phyloP scores from a whole-genome alignment of 2,113 vertebrate species.

The Eleginops maclovinus region DNA sequence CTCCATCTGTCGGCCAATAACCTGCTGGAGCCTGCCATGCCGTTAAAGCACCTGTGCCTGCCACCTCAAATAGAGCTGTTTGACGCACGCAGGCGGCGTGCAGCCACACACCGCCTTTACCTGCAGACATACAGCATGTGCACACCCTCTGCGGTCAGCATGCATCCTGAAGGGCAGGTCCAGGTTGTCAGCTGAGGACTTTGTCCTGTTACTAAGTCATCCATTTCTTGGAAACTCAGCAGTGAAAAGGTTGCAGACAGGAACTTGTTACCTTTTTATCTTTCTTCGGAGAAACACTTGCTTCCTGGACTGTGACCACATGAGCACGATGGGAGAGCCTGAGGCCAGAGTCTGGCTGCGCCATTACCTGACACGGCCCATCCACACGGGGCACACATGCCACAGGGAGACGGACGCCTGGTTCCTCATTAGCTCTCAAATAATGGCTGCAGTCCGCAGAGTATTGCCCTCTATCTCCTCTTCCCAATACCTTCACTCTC shows the following conservation, averaged over 20 bases:
- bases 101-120: conserved; percentile 45
- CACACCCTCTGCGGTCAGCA: neutral
- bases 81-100: conserved; percentile 64
- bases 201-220: conserved; percentile 36
- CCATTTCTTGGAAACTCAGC: conserved; percentile 31
- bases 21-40: conserved; percentile 78
- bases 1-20: conserved; percentile 85
- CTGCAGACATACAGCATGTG: conserved; percentile 14
- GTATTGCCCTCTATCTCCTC: conserved; percentile 30
- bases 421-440: conserved; percentile 63
- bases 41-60: conserved; percentile 82
- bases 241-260: conserved; percentile 32
- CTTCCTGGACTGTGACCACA: conserved; percentile 62
- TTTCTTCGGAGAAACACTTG: conserved; percentile 34
- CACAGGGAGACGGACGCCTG: conserved; percentile 52
- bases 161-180: conserved; percentile 31
- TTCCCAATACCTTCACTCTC: conserved; percentile 3
- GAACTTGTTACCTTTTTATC: conserved; percentile 35
- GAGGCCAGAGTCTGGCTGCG: conserved; percentile 51
- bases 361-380: conserved; percentile 63
- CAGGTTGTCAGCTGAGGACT: conserved; percentile 33
- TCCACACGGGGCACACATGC: conserved; percentile 58
- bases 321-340: conserved; percentile 67
- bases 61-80: conserved; percentile 81
- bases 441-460: conserved; percentile 66